These are phyloP conservation scores for Nymphalis io DNA, from an alignment of 1,140 invertebrate species.

Conservation along the genomic window DNA sequence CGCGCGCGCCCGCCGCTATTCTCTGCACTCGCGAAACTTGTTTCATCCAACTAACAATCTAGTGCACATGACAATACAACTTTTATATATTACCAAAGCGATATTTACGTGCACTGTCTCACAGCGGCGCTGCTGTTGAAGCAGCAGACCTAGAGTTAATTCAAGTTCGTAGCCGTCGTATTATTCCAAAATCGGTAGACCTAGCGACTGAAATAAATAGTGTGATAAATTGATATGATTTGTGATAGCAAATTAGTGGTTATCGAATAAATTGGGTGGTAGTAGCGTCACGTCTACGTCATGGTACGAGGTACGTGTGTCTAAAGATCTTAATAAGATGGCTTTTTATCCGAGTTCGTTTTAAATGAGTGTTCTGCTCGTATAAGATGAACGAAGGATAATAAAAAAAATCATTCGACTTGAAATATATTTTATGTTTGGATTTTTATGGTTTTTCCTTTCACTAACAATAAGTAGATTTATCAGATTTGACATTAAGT, in stretches of 20 bases:
- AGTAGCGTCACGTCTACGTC: slow-evolving; percentile 58
- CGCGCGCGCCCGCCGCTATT: slow-evolving; percentile 52
- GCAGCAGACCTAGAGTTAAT: slow-evolving; percentile 17
- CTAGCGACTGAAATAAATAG: slow-evolving; percentile 50
- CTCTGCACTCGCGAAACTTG: slow-evolving; percentile 35
- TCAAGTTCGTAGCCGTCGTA: slow-evolving; percentile 9
- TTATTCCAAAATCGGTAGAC: slow-evolving; percentile 21
- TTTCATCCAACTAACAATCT: slow-evolving; percentile 18
- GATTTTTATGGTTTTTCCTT: too few species aligned
- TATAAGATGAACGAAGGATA: too few species aligned
- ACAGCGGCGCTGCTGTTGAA: slow-evolving; percentile 26
- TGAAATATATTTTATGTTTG: too few species aligned
- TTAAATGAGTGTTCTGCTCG: not conserved
- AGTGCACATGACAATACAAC: slow-evolving; percentile 46
- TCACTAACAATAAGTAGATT: too few species aligned
- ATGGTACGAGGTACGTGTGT: slow-evolving; percentile 65
- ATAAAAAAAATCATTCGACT: too few species aligned
- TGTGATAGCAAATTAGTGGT: slow-evolving; percentile 68
- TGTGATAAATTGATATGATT: slow-evolving; percentile 66
- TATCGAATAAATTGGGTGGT: slow-evolving; percentile 60
- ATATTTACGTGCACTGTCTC: slow-evolving; percentile 39
- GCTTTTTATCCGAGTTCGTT: not conserved
- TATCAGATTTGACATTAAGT: too few species aligned
- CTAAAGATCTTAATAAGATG: slow-evolving; percentile 25
- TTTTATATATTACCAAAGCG: slow-evolving; percentile 38